Evolutionary conservation across 2,888 invertebrate species (phyloP).

Genomic region (Noctua pronuba): DNA sequence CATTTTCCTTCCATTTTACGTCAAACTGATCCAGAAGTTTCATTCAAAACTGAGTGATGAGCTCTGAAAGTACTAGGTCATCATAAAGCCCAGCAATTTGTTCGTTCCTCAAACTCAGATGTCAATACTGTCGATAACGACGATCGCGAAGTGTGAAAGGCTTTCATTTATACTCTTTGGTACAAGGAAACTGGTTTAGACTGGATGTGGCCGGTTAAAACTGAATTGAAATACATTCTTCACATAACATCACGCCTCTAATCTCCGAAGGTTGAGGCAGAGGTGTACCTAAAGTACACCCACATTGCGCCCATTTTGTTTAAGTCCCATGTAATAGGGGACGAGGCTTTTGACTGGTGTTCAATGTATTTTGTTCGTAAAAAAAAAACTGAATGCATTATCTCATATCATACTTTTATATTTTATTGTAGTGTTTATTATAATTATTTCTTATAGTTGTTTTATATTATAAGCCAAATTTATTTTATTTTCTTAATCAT

Average conservation of each 20-base stretch:
- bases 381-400: background rate
- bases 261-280: no score
- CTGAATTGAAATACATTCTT: background rate
- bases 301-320: no score
- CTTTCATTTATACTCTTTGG: conserved; percentile 30
- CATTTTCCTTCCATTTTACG: background rate
- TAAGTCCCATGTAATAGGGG: no score
- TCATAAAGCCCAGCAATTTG: conserved; percentile 42
- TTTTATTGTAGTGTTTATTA: no score
- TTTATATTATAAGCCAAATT: background rate
- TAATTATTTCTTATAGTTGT: no score
- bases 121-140: conserved; percentile 39
- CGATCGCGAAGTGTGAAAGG: conserved; percentile 30
- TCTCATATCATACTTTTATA: background rate
- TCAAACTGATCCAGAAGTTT: conserved; percentile 17
- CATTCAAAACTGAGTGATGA: conserved; percentile 25
- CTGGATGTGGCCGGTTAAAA: conserved; percentile 25
- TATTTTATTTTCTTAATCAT: no score
- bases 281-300: no score
- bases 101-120: conserved; percentile 16
- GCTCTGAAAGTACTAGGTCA: conserved; percentile 35
- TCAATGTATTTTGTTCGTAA: background rate
- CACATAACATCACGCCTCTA: no score
- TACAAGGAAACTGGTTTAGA: conserved; percentile 1
- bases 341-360: background rate